Base-by-base conservation (phyloP, 1,140 invertebrate genomes). In the Augochlora pura region DNA sequence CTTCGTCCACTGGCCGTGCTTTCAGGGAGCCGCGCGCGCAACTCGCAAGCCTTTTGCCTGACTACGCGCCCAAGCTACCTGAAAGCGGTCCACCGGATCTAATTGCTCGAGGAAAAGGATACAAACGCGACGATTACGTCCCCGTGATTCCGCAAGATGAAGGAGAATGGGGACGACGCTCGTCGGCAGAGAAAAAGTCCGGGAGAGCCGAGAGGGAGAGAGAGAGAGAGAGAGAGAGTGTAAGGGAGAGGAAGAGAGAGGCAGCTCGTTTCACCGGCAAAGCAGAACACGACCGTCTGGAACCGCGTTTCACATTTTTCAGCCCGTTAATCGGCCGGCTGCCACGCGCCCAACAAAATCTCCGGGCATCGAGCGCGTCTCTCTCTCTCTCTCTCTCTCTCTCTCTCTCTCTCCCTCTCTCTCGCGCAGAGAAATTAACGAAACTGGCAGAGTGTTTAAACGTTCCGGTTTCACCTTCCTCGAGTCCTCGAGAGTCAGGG, bases 81-180 rank as follows among this genome's bases (percentile, higher is more conserved):
- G 46, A 71, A 64, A 71, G 23, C 52, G 25, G 32, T 72, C 46
- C 76, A 54, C 60, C 21, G 46, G 18, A 64, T 72, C 59, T 77
- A 77, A 77, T 72, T 64, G 76, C 68, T 64, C 38, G 59, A 42
- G 59, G 23, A 64, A 75, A 77, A 72, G 60, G 68, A 77, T 54
- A 64, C 67, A 71, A 71, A 70, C 67, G 67, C 57, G 27, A 62
- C 59, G 75, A 42, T 71, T 71, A 63, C 32, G 57, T 57, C 1
- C 5, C n/a, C 25, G 38, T 21, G 60, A 52, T 74, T 39, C 21
- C 49, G 18, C 16, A 52, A 52, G 49, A 52, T 52, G 49, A 52
- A 52, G 49, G 49, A 52, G 49, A 52, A 52, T 52, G 49, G 16
- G 49, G 49, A 52, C 49, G 49, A 52, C 16, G 49, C 14, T 14